These are phyloP conservation scores for Paramormyrops hopkinsi DNA, from an alignment of 2,797 vertebrate genomes.

Conservation along the genomic window DNA sequence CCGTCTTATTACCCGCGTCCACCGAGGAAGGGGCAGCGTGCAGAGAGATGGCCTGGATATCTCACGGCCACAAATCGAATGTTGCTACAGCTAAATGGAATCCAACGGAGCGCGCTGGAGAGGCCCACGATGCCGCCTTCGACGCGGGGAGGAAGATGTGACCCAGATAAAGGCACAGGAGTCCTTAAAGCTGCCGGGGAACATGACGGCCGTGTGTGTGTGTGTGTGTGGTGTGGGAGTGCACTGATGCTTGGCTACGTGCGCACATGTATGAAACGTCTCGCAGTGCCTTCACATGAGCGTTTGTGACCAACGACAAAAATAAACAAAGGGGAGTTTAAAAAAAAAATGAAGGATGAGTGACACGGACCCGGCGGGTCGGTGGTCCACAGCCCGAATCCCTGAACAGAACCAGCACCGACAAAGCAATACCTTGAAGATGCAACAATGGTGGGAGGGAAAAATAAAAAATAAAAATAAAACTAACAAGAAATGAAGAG, in stretches of 20 bases:
- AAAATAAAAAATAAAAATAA: background rate
- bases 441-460: constrained; percentile 9
- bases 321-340: constrained; percentile 22
- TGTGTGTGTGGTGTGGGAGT: background rate
- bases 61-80: constrained; percentile 33
- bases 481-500: background rate
- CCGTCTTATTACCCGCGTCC: background rate
- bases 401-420: background rate
- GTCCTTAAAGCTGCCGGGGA: background rate
- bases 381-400: background rate
- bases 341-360: constrained; percentile 23
- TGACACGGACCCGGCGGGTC: background rate
- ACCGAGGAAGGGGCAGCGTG: constrained; percentile 25
- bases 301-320: background rate
- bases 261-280: background rate
- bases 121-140: background rate
- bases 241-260: constrained; percentile 7
- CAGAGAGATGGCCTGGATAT: constrained; percentile 29
- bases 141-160: background rate
- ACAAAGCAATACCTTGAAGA: constrained; percentile 6
- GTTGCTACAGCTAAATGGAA: constrained; percentile 38
- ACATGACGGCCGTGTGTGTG: background rate
- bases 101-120: constrained; percentile 36
- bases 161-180: background rate
- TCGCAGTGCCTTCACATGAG: background rate